Percentiles rank a stretch among this genome's conserved stretches.
Evolutionary conservation across 2,113 vertebrate genomes (phyloP).

Genomic region (Tiliqua scincoides): DNA sequence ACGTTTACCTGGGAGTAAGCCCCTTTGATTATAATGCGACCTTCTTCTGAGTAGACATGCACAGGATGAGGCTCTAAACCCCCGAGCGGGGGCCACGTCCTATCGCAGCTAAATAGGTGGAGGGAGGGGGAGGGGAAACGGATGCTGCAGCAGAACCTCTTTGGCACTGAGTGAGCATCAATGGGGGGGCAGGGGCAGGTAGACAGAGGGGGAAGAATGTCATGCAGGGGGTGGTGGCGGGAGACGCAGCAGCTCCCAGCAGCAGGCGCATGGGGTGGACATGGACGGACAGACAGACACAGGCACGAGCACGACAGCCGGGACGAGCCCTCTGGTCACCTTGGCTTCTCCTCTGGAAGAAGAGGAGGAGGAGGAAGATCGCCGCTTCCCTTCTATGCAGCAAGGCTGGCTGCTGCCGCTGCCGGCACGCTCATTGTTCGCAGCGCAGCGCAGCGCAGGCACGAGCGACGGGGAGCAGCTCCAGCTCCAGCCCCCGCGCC

Average conservation of each 20-base stretch:
- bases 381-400: constrained; percentile 34
- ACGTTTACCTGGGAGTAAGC: too few relatives aligned
- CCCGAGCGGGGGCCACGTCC: background rate
- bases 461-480: background rate
- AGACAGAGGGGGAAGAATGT: background rate
- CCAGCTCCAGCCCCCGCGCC: background rate
- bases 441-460: constrained; percentile 9
- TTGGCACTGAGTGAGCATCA: background rate
- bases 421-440: constrained; percentile 23
- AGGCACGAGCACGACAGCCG: background rate
- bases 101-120: background rate
- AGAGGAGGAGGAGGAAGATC: background rate
- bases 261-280: background rate
- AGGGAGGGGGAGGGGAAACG: background rate
- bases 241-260: background rate
- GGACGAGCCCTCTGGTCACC: constrained; percentile 19
- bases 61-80: too few relatives aligned
- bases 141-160: background rate
- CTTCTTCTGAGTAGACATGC: too few relatives aligned
- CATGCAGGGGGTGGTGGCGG: constrained; percentile 17
- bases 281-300: background rate
- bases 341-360: constrained; percentile 31
- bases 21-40: too few relatives aligned
- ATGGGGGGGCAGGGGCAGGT: background rate
- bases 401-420: background rate